Evolutionary conservation across 1,140 invertebrate genomes (phyloP).

Genomic region (Probaryconus sp.): DNA sequence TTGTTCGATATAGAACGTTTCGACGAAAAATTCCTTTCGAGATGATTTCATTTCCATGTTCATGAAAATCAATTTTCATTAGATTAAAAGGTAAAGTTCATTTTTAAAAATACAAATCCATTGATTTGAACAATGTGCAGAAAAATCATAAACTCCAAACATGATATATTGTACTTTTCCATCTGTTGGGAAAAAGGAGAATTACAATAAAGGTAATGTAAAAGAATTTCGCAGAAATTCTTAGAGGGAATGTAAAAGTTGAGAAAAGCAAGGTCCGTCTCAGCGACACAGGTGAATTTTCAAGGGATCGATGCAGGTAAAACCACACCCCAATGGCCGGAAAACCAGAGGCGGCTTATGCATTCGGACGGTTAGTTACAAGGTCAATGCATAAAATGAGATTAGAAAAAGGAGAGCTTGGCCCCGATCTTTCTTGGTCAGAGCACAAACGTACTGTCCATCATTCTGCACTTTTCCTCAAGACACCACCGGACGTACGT

Average conservation of each 20-base stretch:
- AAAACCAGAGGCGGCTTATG: slow-evolving; percentile 43
- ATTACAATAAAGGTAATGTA: slow-evolving; percentile 4
- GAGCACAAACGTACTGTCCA: slow-evolving; percentile 12
- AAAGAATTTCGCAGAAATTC: slow-evolving; percentile 5
- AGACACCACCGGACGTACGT: slow-evolving; percentile 29
- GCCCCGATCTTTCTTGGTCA: slow-evolving; percentile 23
- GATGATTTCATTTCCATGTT: too few relatives aligned
- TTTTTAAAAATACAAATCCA: too few relatives aligned
- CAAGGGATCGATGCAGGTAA: slow-evolving; percentile 68
- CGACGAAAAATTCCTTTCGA: too few relatives aligned
- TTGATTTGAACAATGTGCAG: too few relatives aligned
- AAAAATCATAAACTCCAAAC: too few relatives aligned
- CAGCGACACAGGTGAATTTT: slow-evolving; percentile 58
- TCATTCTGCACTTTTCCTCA: slow-evolving; percentile 35
- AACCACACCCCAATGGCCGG: slow-evolving; percentile 64
- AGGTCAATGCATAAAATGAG: slow-evolving; percentile 41
- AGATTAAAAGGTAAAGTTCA: too few relatives aligned
- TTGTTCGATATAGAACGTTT: too few relatives aligned
- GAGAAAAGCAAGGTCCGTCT: slow-evolving; percentile 7
- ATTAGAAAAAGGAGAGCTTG: slow-evolving; percentile 41
- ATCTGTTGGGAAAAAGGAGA: too few relatives aligned
- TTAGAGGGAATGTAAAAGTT: too few relatives aligned
- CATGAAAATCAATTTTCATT: too few relatives aligned
- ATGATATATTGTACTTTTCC: too few relatives aligned
- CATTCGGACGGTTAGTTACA: slow-evolving; percentile 29